Base-by-base conservation (phyloP, 2,888 invertebrate genomes). In the Tenthredo notha region DNA sequence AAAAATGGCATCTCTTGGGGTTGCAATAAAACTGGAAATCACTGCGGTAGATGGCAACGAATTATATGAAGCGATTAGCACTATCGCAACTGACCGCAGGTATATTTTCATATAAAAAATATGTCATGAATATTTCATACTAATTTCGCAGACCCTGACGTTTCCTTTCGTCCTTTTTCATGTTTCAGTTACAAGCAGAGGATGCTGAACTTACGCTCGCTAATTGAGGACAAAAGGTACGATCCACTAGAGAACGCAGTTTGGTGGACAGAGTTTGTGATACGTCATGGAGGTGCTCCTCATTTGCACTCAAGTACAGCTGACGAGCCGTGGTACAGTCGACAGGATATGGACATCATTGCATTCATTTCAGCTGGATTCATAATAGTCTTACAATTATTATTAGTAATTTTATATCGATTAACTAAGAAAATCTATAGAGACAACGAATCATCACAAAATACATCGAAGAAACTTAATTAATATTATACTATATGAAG, bases 191-290 rank as follows among this genome's bases (percentile, higher is more conserved):
- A 89, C 85, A 89, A 90, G 82, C 86, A 88, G 77, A 88, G 88
- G 47, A 86, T 87, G 83, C 0, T 87, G 18, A 86, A 88, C 9
- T 40, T 58, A 3, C 85, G 15, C 21, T 47, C 21, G 67, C 25
- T 65, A 15, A 12, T 65, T 29, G 77, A 67, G 7, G 89, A 90
- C 43, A 84, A 82, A 84, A 88, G 88, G 5, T 70, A 86, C 40
- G 85, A 88, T 43, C 86, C 87, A n/a, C 47, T 89, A 70, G 85
- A 90, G 6, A 50, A 86, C 18, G 87, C 88, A 5, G 77, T 88
- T 21, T 90, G 87, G 89, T 90, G 90, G 91, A 88, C 87, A 5
- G 91, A 91, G 47, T 88, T 86, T 84, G 88, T 89, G n/a, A 90
- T 90, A 84, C 88, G 89, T 80, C 88, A 90, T 84, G 88, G 88